phyloP scores from a whole-genome alignment of 2,888 invertebrate genomes.

The Phortica okadai region DNA sequence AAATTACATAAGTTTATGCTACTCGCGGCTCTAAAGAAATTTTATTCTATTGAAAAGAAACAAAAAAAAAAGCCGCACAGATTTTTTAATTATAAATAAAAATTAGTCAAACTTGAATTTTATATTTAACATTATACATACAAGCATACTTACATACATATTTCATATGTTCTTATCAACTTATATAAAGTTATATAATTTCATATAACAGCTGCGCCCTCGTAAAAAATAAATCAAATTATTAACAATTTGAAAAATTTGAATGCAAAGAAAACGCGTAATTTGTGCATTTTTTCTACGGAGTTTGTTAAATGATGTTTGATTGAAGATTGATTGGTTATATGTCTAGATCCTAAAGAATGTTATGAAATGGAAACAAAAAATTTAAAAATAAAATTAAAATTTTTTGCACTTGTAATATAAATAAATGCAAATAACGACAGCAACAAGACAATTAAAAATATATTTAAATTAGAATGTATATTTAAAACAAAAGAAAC shows the following conservation, averaged over 20 bases:
- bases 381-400: conserved; percentile 16
- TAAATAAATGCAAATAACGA: neutral
- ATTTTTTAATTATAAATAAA: conserved; percentile 36
- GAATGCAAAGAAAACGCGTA: neutral
- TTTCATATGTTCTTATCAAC: conserved; percentile 1
- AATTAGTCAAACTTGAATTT: conserved; percentile 6
- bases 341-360: conserved; percentile 17
- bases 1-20: conserved; percentile 1
- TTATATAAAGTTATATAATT: conserved; percentile 1
- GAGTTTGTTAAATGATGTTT: conserved; percentile 16
- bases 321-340: neutral
- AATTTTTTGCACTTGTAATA: neutral
- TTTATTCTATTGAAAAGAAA: too few species aligned
- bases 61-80: neutral
- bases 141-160: conserved; percentile 1
- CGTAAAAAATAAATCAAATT: neutral
- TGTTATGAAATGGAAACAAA: conserved; percentile 11
- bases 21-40: too few species aligned
- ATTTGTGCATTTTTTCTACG: conserved; percentile 14
- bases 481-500: conserved; percentile 37
- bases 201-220: too few species aligned
- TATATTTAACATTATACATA: conserved; percentile 31
- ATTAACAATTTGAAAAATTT: neutral
- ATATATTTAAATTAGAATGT: conserved; percentile 18
- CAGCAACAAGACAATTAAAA: neutral